Base-by-base conservation (phyloP, 1,140 invertebrate species). In the Caenorhabditis briggsae region DNA sequence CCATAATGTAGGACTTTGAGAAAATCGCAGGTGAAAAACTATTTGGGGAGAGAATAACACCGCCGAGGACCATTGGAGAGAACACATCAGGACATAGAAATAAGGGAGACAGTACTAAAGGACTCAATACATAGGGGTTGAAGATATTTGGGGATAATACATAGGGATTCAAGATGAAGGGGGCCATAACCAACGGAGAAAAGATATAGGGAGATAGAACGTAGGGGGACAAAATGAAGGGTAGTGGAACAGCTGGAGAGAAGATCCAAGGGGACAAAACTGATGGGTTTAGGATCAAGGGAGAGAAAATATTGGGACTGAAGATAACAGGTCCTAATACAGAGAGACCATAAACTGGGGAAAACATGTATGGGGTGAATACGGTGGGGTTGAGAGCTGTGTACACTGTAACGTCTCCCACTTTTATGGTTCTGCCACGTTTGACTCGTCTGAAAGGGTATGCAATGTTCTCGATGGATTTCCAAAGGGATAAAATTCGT, bases 311-410 rank as follows among this genome's bases (percentile, higher is more conserved):
- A 50, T 88, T 91, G 1, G 90, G 90, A 12, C 89, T 90, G 25
- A 90, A 83, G 23, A 89, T 58, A 8, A 64, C 41, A 23, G 83
- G 83, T 0, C 90, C 90, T 5, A 90, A 83, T 48, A 90, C 88
- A 25, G 56, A 58, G 43, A 70, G 78, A 11, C 90, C 91, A 48
- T 85, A 89, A 23, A 90, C 85, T 16, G 91, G 91, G 2, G 89
- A 86, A 48, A 91, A 92, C 91, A 91, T 91, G 82, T 88, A 91
- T 23, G 91, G 91, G 12, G 90, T 89, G 9, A 92, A 83, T 53
- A 92, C 88, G 12, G 86, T 88, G 6, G 87, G 89, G 16, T 82
- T 88, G 50, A 84, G 88, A 5, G 70, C 25, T 20, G 64, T 70
- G 41, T 70, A 70, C 0, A 70, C 64, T 2, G 64, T 70, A 18